Conservation (phyloP, 2,888 invertebrate species). For the Microchrysa polita region DNA sequence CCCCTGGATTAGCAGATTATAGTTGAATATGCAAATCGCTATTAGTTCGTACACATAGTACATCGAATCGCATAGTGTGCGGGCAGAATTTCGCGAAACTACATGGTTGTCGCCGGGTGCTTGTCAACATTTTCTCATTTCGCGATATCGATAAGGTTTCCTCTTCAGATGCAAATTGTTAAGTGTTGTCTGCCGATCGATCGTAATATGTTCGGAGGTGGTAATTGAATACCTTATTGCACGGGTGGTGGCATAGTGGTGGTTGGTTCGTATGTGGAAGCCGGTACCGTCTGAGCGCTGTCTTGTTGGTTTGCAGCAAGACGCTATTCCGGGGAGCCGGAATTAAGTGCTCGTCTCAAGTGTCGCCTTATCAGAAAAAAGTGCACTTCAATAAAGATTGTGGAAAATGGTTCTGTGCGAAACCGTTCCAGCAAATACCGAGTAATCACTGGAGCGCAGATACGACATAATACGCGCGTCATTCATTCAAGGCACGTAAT, state of each 20-base stretch:
- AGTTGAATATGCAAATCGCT: slow-evolving; percentile 3
- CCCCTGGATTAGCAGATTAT: slow-evolving; percentile 29
- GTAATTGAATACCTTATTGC: slow-evolving; percentile 13
- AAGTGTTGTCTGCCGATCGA: slow-evolving; percentile 11
- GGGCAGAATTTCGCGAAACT: background rate
- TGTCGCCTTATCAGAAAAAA: slow-evolving; percentile 18
- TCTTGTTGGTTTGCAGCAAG: background rate
- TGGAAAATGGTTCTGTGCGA: background rate
- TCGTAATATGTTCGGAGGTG: too few species aligned
- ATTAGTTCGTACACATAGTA: background rate
- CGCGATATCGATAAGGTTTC: slow-evolving; percentile 24
- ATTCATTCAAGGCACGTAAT: too few species aligned
- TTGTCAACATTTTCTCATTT: slow-evolving; percentile 12
- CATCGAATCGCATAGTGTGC: background rate
- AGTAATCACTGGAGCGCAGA: background rate
- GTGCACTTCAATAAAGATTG: background rate
- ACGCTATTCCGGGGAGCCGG: background rate
- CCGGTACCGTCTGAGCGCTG: slow-evolving; percentile 5
- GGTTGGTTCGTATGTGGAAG: background rate
- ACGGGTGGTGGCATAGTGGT: background rate
- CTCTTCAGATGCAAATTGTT: slow-evolving; percentile 19
- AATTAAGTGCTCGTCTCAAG: slow-evolving; percentile 29
- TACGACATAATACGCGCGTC: slow-evolving; percentile 19
- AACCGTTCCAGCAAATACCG: slow-evolving; percentile 3
- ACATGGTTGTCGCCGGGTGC: background rate